These are phyloP conservation scores for Vanacampus margaritifer DNA, from an alignment of 2,113 vertebrate genomes.

Conservation along the genomic window DNA sequence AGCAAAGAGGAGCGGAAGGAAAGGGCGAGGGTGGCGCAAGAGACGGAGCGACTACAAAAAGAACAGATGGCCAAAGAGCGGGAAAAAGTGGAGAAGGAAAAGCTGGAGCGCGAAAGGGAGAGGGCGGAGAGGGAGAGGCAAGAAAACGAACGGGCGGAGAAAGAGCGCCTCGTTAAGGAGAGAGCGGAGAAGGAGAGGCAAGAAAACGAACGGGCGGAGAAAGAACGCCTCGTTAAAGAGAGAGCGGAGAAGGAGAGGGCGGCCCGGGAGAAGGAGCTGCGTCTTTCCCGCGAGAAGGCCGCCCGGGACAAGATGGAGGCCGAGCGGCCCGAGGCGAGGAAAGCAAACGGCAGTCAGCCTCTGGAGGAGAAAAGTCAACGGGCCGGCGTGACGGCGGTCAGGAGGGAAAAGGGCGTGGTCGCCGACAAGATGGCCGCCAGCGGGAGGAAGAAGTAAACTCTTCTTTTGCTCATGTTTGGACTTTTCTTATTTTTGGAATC, in stretches of 20 bases:
- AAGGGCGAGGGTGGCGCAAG: neutral
- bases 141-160: neutral
- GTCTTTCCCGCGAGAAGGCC: neutral
- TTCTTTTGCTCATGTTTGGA: neutral
- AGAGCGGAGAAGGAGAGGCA: neutral
- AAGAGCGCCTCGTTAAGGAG: conserved; percentile 4
- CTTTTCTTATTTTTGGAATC: neutral
- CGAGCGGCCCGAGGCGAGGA: conserved; percentile 8
- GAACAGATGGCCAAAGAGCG: conserved; percentile 4
- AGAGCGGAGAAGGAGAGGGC: neutral
- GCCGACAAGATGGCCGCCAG: conserved; percentile 7
- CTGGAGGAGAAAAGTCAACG: neutral
- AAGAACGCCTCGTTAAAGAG: neutral
- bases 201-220: neutral
- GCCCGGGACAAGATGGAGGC: neutral
- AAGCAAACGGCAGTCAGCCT: neutral
- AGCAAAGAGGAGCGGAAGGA: conserved; percentile 10
- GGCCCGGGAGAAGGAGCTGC: neutral
- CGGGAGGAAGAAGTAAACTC: conserved; percentile 14
- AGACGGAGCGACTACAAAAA: neutral
- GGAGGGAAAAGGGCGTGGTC: conserved; percentile 6
- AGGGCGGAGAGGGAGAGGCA: conserved; percentile 3
- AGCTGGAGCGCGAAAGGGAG: conserved; percentile 4
- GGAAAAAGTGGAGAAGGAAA: too few relatives aligned
- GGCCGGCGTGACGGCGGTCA: neutral